Conservation (phyloP, 2,888 invertebrate species). For the Nematopogon swammerdamellus region DNA sequence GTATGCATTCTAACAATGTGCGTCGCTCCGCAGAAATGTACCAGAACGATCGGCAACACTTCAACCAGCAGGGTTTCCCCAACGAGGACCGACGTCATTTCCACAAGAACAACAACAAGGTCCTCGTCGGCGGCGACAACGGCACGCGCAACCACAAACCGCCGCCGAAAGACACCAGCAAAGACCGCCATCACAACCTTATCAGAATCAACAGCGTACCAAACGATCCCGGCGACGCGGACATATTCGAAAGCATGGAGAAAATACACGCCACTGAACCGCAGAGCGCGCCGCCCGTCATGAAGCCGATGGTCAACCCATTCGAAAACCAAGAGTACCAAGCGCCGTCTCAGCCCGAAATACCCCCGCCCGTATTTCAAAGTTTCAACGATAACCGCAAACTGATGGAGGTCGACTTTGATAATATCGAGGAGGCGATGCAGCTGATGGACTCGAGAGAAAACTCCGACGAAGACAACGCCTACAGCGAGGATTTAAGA, state of each 20-base stretch:
- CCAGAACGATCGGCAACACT: conserved; percentile 10
- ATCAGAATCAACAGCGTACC: conserved; percentile 19
- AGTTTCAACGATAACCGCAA: not conserved
- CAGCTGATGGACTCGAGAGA: conserved; percentile 15
- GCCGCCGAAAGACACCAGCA: conserved; percentile 18
- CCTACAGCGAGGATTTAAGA: conserved; percentile 27
- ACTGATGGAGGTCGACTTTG: not conserved
- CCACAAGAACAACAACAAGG: conserved; percentile 43
- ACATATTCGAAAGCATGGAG: conserved; percentile 7
- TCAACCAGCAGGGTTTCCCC: conserved; percentile 16
- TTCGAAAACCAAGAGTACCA: conserved; percentile 37
- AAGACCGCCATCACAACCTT: conserved; percentile 16
- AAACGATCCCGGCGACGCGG: not conserved
- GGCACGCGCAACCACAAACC: conserved; percentile 20
- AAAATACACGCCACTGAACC: conserved; percentile 5
- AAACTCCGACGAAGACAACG: conserved; percentile 17
- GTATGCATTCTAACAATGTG: no score
- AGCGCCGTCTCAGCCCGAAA: conserved; percentile 11
- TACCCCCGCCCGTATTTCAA: not conserved
- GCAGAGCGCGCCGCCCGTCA: conserved; percentile 20
- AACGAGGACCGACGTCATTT: conserved; percentile 57
- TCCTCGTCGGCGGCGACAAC: conserved; percentile 34
- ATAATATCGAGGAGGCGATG: conserved; percentile 3
- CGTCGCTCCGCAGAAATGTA: conserved; percentile 33
- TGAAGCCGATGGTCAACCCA: conserved; percentile 26